Evolutionary conservation across 2,888 invertebrate species (phyloP).

Genomic region (Morinoia aosen): DNA sequence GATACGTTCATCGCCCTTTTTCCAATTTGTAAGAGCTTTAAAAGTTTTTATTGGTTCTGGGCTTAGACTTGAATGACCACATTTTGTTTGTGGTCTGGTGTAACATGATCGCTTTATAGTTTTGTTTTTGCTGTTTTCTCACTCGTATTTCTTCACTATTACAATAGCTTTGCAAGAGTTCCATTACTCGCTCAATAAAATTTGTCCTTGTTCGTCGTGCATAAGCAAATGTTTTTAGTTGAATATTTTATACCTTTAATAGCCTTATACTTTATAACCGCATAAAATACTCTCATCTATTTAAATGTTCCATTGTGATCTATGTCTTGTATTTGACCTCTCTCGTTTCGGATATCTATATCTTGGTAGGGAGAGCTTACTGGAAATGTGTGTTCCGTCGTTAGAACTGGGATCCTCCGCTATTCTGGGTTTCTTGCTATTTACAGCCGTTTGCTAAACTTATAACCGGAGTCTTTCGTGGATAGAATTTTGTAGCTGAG

Average conservation of each 20-base stretch:
- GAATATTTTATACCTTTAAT: background rate
- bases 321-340: background rate
- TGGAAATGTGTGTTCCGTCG: background rate
- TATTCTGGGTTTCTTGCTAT: background rate
- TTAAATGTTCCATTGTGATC: background rate
- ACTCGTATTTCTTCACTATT: background rate
- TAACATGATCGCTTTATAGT: background rate
- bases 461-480: background rate
- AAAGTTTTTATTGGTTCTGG: background rate
- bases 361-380: background rate
- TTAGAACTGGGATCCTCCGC: background rate
- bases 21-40: background rate
- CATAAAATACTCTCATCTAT: background rate
- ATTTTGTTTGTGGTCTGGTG: background rate
- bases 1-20: background rate
- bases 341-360: background rate
- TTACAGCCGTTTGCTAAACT: background rate
- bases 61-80: background rate
- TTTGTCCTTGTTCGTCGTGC: background rate
- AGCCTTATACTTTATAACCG: background rate
- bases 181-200: background rate
- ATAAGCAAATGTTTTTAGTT: background rate
- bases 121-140: background rate
- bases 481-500: background rate
- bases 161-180: background rate